phyloP scores from a whole-genome alignment of 2,888 invertebrate species.

The Leucophenga maculata region DNA sequence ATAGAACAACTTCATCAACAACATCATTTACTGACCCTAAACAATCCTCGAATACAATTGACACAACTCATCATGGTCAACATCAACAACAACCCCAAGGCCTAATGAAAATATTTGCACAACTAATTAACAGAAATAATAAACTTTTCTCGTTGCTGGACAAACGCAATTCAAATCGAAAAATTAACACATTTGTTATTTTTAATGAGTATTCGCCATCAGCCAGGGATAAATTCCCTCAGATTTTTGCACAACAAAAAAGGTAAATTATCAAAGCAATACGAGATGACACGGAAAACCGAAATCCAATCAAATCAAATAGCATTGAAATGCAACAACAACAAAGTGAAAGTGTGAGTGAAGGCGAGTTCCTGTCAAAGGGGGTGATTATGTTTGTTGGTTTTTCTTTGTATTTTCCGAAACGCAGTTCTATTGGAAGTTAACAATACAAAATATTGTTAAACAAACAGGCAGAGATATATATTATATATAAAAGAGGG shows the following conservation, averaged over 20 bases:
- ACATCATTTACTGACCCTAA: no score
- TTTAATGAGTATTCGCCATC: neutral
- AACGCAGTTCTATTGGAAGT: neutral
- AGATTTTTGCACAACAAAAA: constrained; percentile 30
- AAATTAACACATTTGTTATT: constrained; percentile 40
- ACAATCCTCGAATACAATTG: no score
- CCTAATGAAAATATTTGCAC: constrained; percentile 43
- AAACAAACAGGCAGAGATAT: neutral
- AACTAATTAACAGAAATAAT: constrained; percentile 41
- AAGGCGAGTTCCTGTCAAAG: neutral
- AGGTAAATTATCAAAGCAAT: constrained; percentile 29
- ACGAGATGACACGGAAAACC: constrained; percentile 35
- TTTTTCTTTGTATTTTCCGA: neutral
- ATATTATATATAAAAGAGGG: no score
- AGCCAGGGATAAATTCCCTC: neutral
- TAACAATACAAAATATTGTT: neutral
- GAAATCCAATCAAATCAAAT: constrained; percentile 47
- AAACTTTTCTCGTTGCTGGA: constrained; percentile 10
- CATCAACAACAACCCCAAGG: constrained; percentile 53
- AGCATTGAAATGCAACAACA: constrained; percentile 21
- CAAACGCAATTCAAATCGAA: constrained; percentile 30
- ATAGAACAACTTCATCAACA: neutral
- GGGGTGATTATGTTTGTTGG: neutral
- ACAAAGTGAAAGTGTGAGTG: constrained; percentile 9
- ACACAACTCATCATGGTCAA: constrained; percentile 60